Percentiles rank a stretch among this genome's conserved stretches.
Evolutionary conservation across 1,140 invertebrate genomes (phyloP).

Genomic region (Drosophila teissieri): DNA sequence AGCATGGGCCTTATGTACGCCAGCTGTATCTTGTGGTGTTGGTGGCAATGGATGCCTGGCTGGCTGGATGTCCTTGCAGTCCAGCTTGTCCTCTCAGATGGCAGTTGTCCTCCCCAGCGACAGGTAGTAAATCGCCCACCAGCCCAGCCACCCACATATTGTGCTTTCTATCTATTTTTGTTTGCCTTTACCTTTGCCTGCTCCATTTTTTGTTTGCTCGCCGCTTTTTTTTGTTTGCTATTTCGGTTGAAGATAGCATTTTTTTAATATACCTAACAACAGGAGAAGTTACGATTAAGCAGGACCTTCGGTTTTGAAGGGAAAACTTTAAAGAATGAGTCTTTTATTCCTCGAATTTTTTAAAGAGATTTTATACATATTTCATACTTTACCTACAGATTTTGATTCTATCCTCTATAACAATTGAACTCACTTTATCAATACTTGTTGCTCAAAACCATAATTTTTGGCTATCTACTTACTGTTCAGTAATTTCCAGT

Average conservation of each 20-base stretch:
- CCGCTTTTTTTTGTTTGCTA: constrained; percentile 13
- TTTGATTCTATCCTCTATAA: no score
- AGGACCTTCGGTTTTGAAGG: background rate
- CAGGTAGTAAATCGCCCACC: constrained; percentile 3
- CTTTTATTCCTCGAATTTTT: background rate
- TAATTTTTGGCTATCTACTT: no score
- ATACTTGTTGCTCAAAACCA: no score
- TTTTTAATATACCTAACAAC: constrained; percentile 9
- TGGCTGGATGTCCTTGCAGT: constrained; percentile 13
- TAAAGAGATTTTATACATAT: no score
- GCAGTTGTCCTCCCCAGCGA: constrained; percentile 23
- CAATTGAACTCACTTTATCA: no score
- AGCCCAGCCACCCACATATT: constrained; percentile 1
- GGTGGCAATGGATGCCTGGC: constrained; percentile 5
- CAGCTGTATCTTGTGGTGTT: constrained; percentile 5
- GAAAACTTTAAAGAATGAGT: background rate
- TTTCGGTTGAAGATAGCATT: constrained; percentile 32
- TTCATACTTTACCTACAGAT: no score
- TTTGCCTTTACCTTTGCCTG: constrained; percentile 27
- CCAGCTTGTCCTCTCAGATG: background rate
- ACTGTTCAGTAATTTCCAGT: background rate
- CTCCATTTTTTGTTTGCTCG: constrained; percentile 35
- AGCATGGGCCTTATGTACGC: constrained; percentile 15
- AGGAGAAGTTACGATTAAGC: background rate
- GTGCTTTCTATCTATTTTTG: constrained; percentile 32